These are phyloP conservation scores for Limnephilus lunatus DNA, from an alignment of 2,888 invertebrate genomes.

Conservation along the genomic window DNA sequence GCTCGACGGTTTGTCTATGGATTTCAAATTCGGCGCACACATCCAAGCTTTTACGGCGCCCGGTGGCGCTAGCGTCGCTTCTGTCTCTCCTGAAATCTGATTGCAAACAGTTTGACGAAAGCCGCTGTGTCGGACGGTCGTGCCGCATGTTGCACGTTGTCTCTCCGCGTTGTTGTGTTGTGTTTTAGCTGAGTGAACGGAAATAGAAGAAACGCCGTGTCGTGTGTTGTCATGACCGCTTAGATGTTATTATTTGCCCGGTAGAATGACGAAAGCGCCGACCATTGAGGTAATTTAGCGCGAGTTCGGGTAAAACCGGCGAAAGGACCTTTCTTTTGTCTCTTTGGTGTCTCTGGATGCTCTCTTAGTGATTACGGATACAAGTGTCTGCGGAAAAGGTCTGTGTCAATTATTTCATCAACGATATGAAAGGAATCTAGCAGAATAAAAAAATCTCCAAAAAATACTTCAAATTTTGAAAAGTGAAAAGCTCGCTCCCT, in stretches of 20 bases:
- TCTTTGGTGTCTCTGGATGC: constrained; percentile 26
- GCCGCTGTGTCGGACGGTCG: constrained; percentile 33
- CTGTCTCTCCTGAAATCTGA: constrained; percentile 24
- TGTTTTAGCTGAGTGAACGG: constrained; percentile 19
- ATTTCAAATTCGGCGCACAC: constrained; percentile 7
- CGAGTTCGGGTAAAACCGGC: constrained; percentile 2
- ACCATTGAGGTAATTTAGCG: constrained; percentile 22
- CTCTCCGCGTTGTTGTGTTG: constrained; percentile 44
- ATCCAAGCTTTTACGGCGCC: constrained; percentile 2
- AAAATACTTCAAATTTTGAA: too few species aligned
- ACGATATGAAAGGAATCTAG: too few species aligned
- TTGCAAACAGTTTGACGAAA: constrained; percentile 49
- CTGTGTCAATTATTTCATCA: neutral
- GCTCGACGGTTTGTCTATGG: constrained; percentile 25
- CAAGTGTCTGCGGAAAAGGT: constrained; percentile 19
- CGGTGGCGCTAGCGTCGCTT: constrained; percentile 32
- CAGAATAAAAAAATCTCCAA: too few species aligned
- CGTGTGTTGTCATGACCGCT: constrained; percentile 40
- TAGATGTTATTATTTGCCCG: constrained; percentile 31
- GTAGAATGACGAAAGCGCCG: constrained; percentile 43
- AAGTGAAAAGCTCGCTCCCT: too few species aligned
- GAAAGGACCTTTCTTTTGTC: constrained; percentile 21
- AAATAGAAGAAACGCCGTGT: constrained; percentile 40
- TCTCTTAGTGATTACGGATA: neutral
- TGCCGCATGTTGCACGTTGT: neutral